phyloP scores from a whole-genome alignment of 2,888 invertebrate species.

The Theristus sp. region DNA sequence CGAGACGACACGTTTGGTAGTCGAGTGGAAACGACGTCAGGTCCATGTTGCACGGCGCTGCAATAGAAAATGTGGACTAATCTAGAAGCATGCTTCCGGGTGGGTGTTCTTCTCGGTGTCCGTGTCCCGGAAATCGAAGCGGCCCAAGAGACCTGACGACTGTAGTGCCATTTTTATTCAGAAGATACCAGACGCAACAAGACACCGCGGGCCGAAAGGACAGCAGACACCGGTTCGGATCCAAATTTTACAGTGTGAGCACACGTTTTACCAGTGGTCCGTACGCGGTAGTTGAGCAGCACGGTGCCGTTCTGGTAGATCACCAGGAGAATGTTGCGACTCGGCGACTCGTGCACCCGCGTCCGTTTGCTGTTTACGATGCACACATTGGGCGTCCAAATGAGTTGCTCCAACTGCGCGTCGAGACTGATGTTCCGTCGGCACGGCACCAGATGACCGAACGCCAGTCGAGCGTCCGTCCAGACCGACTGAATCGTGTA shows the following conservation, averaged over 20 bases:
- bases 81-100: too few species aligned
- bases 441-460: not conserved
- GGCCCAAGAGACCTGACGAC: too few species aligned
- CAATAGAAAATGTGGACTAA: not conserved
- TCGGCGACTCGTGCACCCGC: constrained; percentile 5
- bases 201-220: too few species aligned
- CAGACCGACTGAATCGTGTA: not conserved
- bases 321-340: constrained; percentile 5
- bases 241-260: too few species aligned
- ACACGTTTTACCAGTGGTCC: not conserved
- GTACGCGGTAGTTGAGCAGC: constrained; percentile 4
- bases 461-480: not conserved
- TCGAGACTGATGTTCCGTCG: not conserved
- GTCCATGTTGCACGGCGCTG: constrained; percentile 18
- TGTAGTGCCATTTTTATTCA: too few species aligned
- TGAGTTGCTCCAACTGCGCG: not conserved
- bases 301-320: constrained; percentile 6
- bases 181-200: too few species aligned
- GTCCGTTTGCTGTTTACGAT: constrained; percentile 2
- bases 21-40: constrained; percentile 23
- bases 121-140: too few species aligned
- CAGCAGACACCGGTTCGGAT: too few species aligned
- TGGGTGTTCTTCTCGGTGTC: too few species aligned
- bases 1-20: constrained; percentile 16
- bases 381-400: constrained; percentile 4